A percentile compares a stretch with the other conserved stretches of the same genome.
Evolutionary conservation across 2,113 vertebrate species (phyloP).

Genomic region (Excalfactoria chinensis): DNA sequence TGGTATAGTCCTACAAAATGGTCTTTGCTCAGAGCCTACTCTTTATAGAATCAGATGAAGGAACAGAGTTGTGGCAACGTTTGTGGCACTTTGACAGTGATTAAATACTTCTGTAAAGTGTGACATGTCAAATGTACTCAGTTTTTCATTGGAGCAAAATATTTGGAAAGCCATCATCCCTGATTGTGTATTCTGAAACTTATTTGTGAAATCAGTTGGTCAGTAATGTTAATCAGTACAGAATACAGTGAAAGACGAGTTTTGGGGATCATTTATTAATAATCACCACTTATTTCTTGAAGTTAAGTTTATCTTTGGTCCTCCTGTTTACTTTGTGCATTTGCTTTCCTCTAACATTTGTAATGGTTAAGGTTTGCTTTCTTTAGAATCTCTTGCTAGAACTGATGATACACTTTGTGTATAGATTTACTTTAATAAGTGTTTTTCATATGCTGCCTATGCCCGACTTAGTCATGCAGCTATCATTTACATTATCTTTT

Average conservation of each 20-base stretch:
- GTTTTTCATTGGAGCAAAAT: background rate
- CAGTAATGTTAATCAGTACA: background rate
- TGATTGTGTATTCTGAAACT: conserved; percentile 31
- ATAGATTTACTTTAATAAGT: background rate
- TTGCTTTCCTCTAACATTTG: background rate
- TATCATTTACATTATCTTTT: background rate
- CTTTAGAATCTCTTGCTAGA: background rate
- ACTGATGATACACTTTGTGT: background rate
- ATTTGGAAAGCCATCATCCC: background rate
- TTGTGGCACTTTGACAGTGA: background rate
- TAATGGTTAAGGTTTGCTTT: background rate
- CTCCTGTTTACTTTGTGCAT: background rate
- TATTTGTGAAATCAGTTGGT: background rate
- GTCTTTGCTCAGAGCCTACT: background rate
- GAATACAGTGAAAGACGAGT: background rate
- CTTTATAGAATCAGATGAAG: background rate
- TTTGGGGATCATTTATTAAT: background rate
- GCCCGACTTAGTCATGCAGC: background rate
- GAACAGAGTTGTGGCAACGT: background rate
- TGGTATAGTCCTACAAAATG: background rate
- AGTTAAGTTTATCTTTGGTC: background rate
- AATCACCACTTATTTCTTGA: background rate
- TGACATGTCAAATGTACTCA: background rate
- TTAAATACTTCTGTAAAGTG: background rate
- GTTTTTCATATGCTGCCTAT: background rate